phyloP scores from a whole-genome alignment of 1,140 invertebrate genomes.

The Drosophila teissieri region DNA sequence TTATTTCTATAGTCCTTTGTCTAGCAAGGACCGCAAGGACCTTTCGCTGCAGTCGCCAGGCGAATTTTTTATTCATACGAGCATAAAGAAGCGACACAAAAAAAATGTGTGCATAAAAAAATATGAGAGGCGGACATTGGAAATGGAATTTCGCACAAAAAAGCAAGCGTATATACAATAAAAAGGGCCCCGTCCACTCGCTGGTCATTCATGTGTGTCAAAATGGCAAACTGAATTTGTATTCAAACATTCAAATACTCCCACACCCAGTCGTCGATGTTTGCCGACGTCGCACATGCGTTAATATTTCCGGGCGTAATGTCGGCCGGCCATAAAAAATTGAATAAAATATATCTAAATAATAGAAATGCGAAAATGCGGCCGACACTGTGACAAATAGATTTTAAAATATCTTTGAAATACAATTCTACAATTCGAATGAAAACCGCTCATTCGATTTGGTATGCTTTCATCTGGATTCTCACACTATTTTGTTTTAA shows the following conservation, averaged over 20 bases:
- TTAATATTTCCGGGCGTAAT: constrained; percentile 78
- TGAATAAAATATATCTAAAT: constrained; percentile 46
- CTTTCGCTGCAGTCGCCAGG: constrained; percentile 18
- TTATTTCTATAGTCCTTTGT: constrained; percentile 25
- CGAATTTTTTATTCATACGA: constrained; percentile 63
- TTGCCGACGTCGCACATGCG: constrained; percentile 67
- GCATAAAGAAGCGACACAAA: constrained; percentile 36
- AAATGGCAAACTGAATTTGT: constrained; percentile 81
- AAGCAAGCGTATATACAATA: background rate
- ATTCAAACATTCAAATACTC: constrained; percentile 76
- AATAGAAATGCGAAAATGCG: constrained; percentile 28
- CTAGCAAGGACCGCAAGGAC: constrained; percentile 31
- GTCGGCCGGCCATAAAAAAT: constrained; percentile 66
- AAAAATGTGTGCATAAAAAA: constrained; percentile 25
- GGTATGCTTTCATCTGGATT: too few relatives aligned
- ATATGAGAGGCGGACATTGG: constrained; percentile 29
- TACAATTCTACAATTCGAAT: too few relatives aligned
- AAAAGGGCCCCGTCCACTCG: constrained; percentile 41
- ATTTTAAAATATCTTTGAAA: background rate
- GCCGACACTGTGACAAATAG: constrained; percentile 14
- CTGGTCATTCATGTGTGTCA: constrained; percentile 82
- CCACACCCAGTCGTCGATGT: constrained; percentile 19
- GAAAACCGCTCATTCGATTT: too few relatives aligned
- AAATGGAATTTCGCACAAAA: constrained; percentile 51
- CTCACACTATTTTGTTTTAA: too few relatives aligned